Percentiles rank a stretch among this genome's conserved stretches.
phyloP scores from a whole-genome alignment of 1,140 invertebrate genomes.

The Pseudachorutes palmiensis region DNA sequence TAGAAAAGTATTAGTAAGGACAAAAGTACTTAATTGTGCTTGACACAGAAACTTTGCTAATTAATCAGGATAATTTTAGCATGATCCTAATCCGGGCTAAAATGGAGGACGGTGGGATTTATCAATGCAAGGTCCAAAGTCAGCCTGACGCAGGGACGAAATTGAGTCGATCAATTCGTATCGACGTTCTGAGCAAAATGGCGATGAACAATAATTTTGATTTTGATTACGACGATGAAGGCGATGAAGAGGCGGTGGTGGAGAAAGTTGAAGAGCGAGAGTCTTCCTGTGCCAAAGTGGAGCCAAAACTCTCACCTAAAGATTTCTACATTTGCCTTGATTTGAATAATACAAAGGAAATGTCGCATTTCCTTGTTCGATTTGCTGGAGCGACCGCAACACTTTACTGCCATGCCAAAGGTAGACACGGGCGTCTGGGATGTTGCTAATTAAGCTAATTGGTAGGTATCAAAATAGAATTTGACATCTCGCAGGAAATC shows the following conservation, averaged over 20 bases:
- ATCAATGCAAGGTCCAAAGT: conserved; percentile 16
- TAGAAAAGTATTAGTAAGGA: conserved; percentile 28
- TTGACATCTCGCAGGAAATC: conserved; percentile 51
- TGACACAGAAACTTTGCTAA: not conserved
- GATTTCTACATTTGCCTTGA: conserved; percentile 28
- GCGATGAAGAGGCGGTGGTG: not conserved
- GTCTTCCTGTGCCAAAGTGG: not conserved
- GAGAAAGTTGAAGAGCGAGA: not conserved
- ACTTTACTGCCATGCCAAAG: conserved; percentile 30
- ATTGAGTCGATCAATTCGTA: not conserved
- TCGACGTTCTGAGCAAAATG: not conserved
- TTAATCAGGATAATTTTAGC: conserved; percentile 12
- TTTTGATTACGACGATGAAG: conserved; percentile 13
- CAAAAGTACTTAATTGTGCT: not conserved
- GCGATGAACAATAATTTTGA: not conserved
- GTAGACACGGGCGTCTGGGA: conserved; percentile 17
- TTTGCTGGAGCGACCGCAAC: conserved; percentile 19
- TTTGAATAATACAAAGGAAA: conserved; percentile 18
- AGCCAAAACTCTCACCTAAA: not conserved
- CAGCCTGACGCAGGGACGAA: not conserved
- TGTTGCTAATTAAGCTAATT: not conserved
- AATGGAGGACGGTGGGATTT: conserved; percentile 13
- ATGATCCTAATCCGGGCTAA: conserved; percentile 1
- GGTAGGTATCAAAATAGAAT: not conserved
- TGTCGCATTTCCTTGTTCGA: conserved; percentile 24